Evolutionary conservation across 92 coral and sea anemone genomes (phyloP), one percentile per base, ranked within the genome.

Genomic region (Muricea muricata): DNA sequence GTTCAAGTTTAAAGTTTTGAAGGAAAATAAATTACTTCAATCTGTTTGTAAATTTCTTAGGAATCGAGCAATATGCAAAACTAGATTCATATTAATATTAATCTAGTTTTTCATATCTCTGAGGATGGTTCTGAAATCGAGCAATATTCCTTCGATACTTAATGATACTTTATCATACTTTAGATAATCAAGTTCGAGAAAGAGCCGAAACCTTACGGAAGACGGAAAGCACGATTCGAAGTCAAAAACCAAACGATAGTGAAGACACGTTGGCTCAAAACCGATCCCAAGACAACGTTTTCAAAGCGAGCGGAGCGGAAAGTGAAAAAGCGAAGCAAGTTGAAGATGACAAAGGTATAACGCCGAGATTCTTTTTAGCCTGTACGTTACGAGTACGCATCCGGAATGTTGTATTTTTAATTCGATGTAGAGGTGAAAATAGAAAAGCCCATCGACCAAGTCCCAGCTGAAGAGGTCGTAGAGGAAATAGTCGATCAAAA

Each of bases 371-470:
- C n/a, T n/a, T n/a, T n/a, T n/a, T n/a, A n/a, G n/a, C n/a, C n/a
- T n/a, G n/a, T n/a, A n/a, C n/a, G n/a, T n/a, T n/a, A n/a, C n/a
- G n/a, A n/a, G n/a, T n/a, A n/a, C n/a, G n/a, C n/a, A n/a, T n/a
- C n/a, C n/a, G n/a, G n/a, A n/a, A n/a, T n/a, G n/a, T n/a, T n/a
- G n/a, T n/a, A n/a, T n/a, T n/a, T n/a, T n/a, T n/a, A n/a, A n/a
- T n/a, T n/a, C n/a, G n/a, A n/a, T n/a, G n/a, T n/a, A 94, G 98
- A 91, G 78, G 85, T 91, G 3, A 72, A 63, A 18, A 93, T 93
- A 73, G 98, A 94, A 85, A 93, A 91, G 42, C 98, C 98, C 35
- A 89, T 94, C 73, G 98, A 94, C 68, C 93, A 91, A 28, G 40
- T 77, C 4, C 68, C 82, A 29, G 82, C 82, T 18, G 82, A 77